A percentile compares a stretch with the other conserved stretches of the same genome.
Evolutionary conservation across 2,797 vertebrate species (phyloP).

Genomic region (Scomberomorus guttatus): DNA sequence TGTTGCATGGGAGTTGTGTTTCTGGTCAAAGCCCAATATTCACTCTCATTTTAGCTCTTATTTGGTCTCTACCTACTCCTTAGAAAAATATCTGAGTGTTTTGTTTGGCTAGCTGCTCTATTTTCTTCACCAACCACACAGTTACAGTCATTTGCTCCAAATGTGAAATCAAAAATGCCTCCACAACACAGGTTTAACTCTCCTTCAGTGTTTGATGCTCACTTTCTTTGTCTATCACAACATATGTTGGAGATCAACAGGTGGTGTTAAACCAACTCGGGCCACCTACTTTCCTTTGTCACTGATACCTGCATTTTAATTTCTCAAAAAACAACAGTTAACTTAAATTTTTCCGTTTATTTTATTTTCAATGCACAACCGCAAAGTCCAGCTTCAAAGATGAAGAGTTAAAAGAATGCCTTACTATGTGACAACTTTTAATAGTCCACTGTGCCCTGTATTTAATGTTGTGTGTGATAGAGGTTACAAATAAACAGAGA

Average conservation of each 20-base stretch:
- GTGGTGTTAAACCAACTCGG: conserved; percentile 28
- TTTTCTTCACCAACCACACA: neutral
- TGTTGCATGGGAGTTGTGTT: too few relatives aligned
- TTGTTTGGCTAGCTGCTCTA: neutral
- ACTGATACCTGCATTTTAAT: conserved; percentile 3
- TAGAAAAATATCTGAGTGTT: neutral
- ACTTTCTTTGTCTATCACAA: neutral
- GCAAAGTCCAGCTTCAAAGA: conserved; percentile 50
- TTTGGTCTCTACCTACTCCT: neutral
- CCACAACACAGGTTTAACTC: neutral
- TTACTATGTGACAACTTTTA: conserved; percentile 72
- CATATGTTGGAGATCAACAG: neutral
- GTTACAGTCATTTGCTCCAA: conserved; percentile 1
- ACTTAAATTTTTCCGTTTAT: conserved; percentile 12
- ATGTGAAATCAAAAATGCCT: neutral
- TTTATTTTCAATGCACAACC: conserved; percentile 59
- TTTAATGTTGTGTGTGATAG: conserved; percentile 16
- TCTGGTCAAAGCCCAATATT: too few relatives aligned
- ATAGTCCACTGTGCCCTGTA: conserved; percentile 25
- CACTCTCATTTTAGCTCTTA: too few relatives aligned
- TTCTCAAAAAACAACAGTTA: conserved; percentile 5
- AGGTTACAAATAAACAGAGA: conserved; percentile 44
- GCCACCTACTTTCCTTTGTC: conserved; percentile 16
- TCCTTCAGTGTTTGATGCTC: neutral
- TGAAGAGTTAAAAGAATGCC: conserved; percentile 37